Evolutionary conservation across 2,888 invertebrate genomes (phyloP), one percentile per base, ranked within the genome.

Genomic region (Drosophila hamatofila): DNA sequence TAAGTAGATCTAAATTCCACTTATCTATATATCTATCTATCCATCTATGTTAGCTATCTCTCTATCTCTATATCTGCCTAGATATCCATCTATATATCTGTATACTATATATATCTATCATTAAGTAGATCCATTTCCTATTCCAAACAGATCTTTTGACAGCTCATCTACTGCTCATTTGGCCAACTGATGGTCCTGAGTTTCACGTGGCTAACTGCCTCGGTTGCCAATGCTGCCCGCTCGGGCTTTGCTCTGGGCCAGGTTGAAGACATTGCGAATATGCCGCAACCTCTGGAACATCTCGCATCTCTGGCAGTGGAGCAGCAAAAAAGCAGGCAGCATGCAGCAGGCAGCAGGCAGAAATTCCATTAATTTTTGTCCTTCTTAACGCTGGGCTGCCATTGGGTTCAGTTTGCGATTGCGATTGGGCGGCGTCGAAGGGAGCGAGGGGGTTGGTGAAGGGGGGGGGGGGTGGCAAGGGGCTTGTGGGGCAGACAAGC

Each of bases 321-420:
- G 69, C 77, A 72, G 71, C 49, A 77, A 83, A 81, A 83, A 81
- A 25, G 68, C 89, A 81, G 77, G 90, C 83, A 85, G 69, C 88
- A 83, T 74, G 90, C 83, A 85, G 69, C 88, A 83, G 72, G 90
- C 83, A 87, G 69, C 89, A 83, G 83, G 90, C 83, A 87, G 82
- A 87, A 88, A 91, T 91, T 91, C 91, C 91, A 91, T 91, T 91
- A 91, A 91, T 91, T 91, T 91, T 91, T 83, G 91, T 91, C 90
- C 90, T 89, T 87, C 86, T 90, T 90, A 81, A 86, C 82, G 91
- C 80, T 76, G 67, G 79, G 59, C 67, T 54, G 48, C 59, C 46
- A 58, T 64, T 72, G 42, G 25, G 55, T 27, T 39, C n/a, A 33
- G 59, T 46, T 72, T 56, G 61, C 52, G 55, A 46, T 71, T 77